These are phyloP conservation scores for Cynoglossus semilaevis DNA, from an alignment of 2,113 vertebrate genomes.

Conservation along the genomic window DNA sequence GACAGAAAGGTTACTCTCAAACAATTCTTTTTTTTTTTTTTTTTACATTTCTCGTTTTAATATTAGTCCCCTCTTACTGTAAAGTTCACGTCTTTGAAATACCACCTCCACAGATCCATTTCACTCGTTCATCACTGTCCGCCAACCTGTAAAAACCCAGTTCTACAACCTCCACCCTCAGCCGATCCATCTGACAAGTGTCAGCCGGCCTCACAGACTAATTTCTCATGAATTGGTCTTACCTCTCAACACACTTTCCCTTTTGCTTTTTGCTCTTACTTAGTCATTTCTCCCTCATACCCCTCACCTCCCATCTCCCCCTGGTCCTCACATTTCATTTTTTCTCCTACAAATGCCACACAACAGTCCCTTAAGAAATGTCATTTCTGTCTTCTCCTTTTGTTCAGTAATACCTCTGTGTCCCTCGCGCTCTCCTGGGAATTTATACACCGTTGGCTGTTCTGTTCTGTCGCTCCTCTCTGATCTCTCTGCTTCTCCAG, in stretches of 20 bases:
- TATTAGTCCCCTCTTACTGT: constrained; percentile 59
- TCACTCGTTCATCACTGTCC: constrained; percentile 61
- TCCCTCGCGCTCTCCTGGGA: constrained; percentile 65
- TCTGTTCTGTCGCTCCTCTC: constrained; percentile 60
- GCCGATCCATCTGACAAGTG: constrained; percentile 65
- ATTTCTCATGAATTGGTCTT: constrained; percentile 73
- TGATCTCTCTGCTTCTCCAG: constrained; percentile 55
- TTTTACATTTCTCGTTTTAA: constrained; percentile 37
- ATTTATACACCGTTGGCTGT: constrained; percentile 65
- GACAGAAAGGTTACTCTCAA: constrained; percentile 50
- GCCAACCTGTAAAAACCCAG: constrained; percentile 38
- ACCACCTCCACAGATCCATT: constrained; percentile 59
- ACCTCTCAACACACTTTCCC: constrained; percentile 69
- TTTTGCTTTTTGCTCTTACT: constrained; percentile 68
- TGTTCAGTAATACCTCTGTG: constrained; percentile 73
- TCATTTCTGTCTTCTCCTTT: constrained; percentile 74
- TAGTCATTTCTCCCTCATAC: constrained; percentile 72
- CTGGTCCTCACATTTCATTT: constrained; percentile 74
- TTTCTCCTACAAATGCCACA: constrained; percentile 73
- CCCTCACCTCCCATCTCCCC: constrained; percentile 69
- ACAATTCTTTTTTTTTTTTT: constrained; percentile 35
- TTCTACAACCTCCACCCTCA: constrained; percentile 31
- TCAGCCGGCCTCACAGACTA: constrained; percentile 60
- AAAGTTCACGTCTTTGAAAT: constrained; percentile 62
- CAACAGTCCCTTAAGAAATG: constrained; percentile 74